These are phyloP conservation scores for Brevimyrus niger DNA, from an alignment of 2,113 vertebrate species.

Conservation along the genomic window DNA sequence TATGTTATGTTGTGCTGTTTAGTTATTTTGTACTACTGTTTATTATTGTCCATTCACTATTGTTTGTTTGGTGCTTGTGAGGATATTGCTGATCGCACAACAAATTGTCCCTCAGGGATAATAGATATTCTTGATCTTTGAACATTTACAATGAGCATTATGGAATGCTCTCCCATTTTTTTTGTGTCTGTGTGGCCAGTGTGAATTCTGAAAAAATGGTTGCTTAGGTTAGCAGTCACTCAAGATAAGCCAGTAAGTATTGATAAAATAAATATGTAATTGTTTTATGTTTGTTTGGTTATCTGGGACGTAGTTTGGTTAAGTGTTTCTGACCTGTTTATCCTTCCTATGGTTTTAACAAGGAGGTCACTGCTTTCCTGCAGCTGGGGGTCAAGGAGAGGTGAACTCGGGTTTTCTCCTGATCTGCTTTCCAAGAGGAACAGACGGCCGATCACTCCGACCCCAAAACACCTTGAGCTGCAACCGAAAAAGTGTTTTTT, in stretches of 20 bases:
- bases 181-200: background rate
- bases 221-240: background rate
- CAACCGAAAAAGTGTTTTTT: background rate
- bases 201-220: background rate
- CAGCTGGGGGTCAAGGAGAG: background rate
- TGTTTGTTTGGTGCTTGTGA: background rate
- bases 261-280: background rate
- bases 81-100: background rate
- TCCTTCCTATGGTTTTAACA: slow-evolving; percentile 22
- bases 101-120: background rate
- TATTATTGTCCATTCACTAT: background rate
- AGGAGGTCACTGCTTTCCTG: slow-evolving; percentile 23
- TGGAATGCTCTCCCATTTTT: slow-evolving; percentile 39
- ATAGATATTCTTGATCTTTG: background rate
- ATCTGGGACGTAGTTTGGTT: slow-evolving; percentile 12
- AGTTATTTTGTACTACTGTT: background rate
- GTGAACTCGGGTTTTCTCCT: slow-evolving; percentile 8
- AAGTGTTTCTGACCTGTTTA: slow-evolving; percentile 19
- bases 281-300: background rate
- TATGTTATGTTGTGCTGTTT: background rate
- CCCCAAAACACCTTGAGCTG: background rate
- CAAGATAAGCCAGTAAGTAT: background rate
- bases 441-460: background rate
- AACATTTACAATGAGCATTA: slow-evolving; percentile 41
- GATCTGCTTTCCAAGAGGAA: slow-evolving; percentile 15